These are phyloP conservation scores for Drosophila stalkeri DNA, from an alignment of 2,888 invertebrate genomes.

Conservation along the genomic window DNA sequence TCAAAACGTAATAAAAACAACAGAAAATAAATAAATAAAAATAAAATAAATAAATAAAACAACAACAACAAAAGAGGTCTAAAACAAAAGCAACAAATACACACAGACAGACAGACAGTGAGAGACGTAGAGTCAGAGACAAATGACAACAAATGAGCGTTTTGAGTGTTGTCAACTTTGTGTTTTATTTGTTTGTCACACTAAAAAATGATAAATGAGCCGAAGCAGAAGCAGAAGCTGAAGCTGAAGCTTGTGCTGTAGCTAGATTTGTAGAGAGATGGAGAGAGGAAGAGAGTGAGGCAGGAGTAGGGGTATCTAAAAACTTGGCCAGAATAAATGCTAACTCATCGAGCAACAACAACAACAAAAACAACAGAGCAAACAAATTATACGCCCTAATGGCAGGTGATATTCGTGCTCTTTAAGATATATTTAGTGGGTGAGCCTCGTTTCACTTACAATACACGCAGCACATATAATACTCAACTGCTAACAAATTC, in stretches of 20 bases:
- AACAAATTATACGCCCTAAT: constrained; percentile 69
- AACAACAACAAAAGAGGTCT: constrained; percentile 2
- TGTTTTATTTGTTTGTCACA: constrained; percentile 61
- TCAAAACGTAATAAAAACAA: constrained; percentile 56
- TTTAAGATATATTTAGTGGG: constrained; percentile 5
- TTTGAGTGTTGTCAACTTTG: constrained; percentile 65
- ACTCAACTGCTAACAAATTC: constrained; percentile 15
- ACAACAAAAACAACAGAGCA: constrained; percentile 18
- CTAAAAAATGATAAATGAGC: constrained; percentile 74
- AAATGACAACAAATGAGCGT: constrained; percentile 72
- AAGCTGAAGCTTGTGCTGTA: too few relatives aligned
- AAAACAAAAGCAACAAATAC: constrained; percentile 39
- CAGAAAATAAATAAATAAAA: constrained; percentile 28
- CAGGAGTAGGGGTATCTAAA: constrained; percentile 2
- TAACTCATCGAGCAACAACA: constrained; percentile 53
- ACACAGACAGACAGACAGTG: constrained; percentile 9
- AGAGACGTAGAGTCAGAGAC: constrained; percentile 45
- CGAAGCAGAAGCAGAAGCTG: constrained; percentile 3
- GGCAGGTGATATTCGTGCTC: constrained; percentile 47
- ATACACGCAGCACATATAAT: background rate
- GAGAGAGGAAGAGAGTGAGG: background rate
- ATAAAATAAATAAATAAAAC: constrained; percentile 29
- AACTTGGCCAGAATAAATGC: constrained; percentile 47
- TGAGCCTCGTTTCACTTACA: background rate
- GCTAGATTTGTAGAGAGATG: background rate